Conservation (phyloP, 2,888 invertebrate genomes). For the Tetragnatha montana region DNA sequence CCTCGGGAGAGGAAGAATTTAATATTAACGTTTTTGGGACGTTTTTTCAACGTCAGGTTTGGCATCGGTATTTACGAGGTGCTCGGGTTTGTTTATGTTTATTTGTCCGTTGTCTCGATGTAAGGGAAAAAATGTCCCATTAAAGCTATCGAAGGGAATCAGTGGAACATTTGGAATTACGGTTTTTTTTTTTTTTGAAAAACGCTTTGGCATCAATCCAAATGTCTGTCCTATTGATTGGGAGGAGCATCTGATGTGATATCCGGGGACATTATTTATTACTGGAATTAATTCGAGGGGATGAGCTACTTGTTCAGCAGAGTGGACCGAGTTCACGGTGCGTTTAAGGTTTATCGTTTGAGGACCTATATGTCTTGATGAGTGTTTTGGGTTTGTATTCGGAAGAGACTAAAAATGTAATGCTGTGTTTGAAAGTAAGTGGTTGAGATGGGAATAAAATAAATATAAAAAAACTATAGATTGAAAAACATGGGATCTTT, state of each 20-base stretch:
- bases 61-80: slow-evolving; percentile 13
- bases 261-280: slow-evolving; percentile 17
- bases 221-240: slow-evolving; percentile 16
- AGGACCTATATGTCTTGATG: too few relatives aligned
- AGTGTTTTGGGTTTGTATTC: too few relatives aligned
- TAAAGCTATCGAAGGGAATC: background rate
- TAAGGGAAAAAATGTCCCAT: slow-evolving; percentile 24
- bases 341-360: background rate
- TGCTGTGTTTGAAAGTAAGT: too few relatives aligned
- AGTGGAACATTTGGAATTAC: background rate
- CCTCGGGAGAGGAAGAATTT: background rate
- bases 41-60: background rate
- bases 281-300: slow-evolving; percentile 8
- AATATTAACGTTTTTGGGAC: background rate
- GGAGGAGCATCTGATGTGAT: background rate
- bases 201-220: slow-evolving; percentile 26
- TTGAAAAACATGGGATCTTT: too few relatives aligned
- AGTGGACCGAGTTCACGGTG: background rate
- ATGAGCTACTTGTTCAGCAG: background rate
- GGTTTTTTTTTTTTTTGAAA: background rate
- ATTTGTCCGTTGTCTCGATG: background rate
- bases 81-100: slow-evolving; percentile 17
- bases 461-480: too few relatives aligned
- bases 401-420: too few relatives aligned
- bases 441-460: too few relatives aligned